Percentiles rank a stretch among this genome's conserved stretches.
phyloP scores from a whole-genome alignment of 2,888 invertebrate species.

The Lasioglossum calceatum region DNA sequence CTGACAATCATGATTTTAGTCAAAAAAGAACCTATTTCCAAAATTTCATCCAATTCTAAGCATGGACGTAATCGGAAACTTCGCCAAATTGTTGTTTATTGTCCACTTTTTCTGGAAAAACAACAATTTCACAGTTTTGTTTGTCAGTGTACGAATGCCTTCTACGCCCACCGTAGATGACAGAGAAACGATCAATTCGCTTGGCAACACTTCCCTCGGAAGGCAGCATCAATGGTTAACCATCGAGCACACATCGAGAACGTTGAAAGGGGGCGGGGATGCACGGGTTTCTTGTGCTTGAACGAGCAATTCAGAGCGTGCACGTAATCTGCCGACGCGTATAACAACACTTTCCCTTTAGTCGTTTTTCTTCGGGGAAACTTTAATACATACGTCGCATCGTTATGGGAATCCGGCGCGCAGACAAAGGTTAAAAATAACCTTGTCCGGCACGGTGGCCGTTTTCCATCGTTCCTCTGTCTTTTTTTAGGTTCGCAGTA shows the following conservation, averaged over 20 bases:
- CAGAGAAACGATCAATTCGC: neutral
- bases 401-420: neutral
- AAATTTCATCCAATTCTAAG: too few relatives aligned
- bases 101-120: too few relatives aligned
- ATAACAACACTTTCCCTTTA: conserved; percentile 5
- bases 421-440: conserved; percentile 33
- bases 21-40: too few relatives aligned
- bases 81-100: too few relatives aligned
- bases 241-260: neutral
- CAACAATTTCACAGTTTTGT: too few relatives aligned
- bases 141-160: too few relatives aligned
- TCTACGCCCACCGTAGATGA: neutral
- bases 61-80: too few relatives aligned
- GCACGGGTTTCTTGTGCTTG: neutral
- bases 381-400: conserved; percentile 2
- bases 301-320: neutral
- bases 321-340: neutral
- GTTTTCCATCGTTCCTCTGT: neutral
- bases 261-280: neutral
- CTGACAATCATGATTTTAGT: too few relatives aligned
- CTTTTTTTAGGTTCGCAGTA: conserved; percentile 36
- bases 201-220: neutral
- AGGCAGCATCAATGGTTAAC: neutral
- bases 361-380: neutral
- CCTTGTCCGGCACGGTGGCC: conserved; percentile 1